Base-by-base conservation (phyloP, 1,140 invertebrate genomes). In the Ostrea edulis region DNA sequence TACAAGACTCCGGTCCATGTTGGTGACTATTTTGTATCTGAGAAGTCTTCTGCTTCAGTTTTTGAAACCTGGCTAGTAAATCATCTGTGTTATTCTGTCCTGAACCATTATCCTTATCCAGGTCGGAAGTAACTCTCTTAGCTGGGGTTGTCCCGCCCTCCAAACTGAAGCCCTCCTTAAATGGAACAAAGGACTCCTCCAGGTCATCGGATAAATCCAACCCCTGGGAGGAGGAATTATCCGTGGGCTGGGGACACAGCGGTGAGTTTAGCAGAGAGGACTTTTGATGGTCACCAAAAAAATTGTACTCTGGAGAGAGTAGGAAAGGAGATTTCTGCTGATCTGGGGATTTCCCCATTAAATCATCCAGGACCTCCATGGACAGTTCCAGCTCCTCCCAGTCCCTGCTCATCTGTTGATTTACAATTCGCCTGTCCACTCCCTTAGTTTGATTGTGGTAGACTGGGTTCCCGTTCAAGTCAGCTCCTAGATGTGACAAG, bases 131-230 rank as follows among this genome's bases (percentile, higher is more conserved):
- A 29, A 17, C 29, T 25, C 11, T 77, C 25, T 77, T 77, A 14
- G 68, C 68, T 77, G 68, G 68, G 25, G 68, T 77, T 77, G 68
- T 77, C 25, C 68, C 68, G 7, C 68, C 68, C 35, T 77, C 68
- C 29, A 77, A 7, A 77, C 68, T 77, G 12, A 77, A 77, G 12
- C 68, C 68, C 8, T 77, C 68, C 68, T 77, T 77, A 35, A 77
- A 77, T 14, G 68, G 68, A 29, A 77, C 68, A 77, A 77, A 77
- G 0, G 68, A 77, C 25, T 77, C 68, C 8, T 77, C 68, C 68
- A 77, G 8, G 22, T 77, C 68, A 11, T 77, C 68, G 0, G 68
- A 77, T 12, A 25, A 29, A 77, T 77, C 68, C 14, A 77, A 14
- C 0, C 25, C 68, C 14, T 35, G 22, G 14, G 68, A 29, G 14